phyloP scores from a whole-genome alignment of 2,113 vertebrate species.

The Elanoides forficatus region DNA sequence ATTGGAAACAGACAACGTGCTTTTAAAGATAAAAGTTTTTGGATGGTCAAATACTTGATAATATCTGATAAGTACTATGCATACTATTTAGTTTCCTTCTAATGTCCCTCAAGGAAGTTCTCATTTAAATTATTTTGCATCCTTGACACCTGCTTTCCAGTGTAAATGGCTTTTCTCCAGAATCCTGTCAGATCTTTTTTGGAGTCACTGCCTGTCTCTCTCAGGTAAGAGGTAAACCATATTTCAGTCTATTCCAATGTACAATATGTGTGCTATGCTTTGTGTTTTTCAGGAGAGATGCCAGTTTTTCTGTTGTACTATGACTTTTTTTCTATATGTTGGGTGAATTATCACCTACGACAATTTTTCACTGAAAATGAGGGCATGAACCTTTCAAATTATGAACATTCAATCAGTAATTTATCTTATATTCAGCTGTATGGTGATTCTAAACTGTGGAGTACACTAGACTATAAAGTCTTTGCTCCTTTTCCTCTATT shows the following conservation, averaged over 20 bases:
- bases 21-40: background rate
- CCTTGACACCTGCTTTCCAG: conserved; percentile 81
- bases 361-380: background rate
- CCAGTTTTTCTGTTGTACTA: background rate
- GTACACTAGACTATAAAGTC: background rate
- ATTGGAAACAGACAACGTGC: background rate
- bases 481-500: background rate
- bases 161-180: conserved; percentile 95
- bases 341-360: background rate
- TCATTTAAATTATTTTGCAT: background rate
- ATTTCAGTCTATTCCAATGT: background rate
- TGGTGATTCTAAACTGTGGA: background rate
- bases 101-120: background rate
- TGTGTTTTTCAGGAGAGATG: background rate
- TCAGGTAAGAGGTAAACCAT: conserved; percentile 74
- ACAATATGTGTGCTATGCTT: background rate
- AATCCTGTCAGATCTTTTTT: conserved; percentile 93
- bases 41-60: background rate
- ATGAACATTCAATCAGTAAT: background rate
- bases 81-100: background rate
- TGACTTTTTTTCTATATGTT: background rate
- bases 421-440: background rate
- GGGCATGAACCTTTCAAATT: background rate
- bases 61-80: background rate
- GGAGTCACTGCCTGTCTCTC: conserved; percentile 93